These are phyloP conservation scores for Tipula vernalis DNA, from an alignment of 2,888 invertebrate species.

Conservation along the genomic window DNA sequence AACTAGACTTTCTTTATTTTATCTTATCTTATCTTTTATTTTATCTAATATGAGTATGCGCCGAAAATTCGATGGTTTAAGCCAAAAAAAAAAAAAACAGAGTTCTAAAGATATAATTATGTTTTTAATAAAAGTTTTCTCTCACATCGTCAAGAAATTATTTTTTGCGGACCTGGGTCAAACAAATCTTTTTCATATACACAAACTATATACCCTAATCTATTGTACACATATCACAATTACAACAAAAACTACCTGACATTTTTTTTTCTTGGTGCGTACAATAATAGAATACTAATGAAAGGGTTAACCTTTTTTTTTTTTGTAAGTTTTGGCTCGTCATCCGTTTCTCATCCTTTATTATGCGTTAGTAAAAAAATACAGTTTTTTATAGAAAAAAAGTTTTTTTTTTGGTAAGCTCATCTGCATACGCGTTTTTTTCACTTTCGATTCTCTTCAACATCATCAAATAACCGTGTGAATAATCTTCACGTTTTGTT, in stretches of 20 bases:
- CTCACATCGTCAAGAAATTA: background rate
- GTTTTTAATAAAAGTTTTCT: no score
- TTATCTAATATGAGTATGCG: background rate
- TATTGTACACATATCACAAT: background rate
- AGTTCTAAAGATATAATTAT: background rate
- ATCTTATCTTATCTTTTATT: no score
- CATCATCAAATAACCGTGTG: background rate
- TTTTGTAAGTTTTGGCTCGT: background rate
- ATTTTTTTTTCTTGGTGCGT: background rate
- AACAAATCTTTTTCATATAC: background rate
- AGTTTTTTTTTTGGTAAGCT: background rate
- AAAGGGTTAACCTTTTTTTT: background rate
- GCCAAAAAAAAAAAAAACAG: background rate
- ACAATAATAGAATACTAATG: background rate
- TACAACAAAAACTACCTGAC: background rate
- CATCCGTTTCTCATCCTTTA: conserved; percentile 4
- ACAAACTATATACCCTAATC: background rate
- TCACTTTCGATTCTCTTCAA: background rate
- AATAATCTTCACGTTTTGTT: background rate
- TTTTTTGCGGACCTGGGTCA: background rate
- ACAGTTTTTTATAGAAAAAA: background rate
- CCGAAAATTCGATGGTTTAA: background rate
- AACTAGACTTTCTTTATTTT: background rate
- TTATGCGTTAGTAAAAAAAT: background rate
- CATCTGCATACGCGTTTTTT: background rate